phyloP scores from a whole-genome alignment of 2,888 invertebrate species.

The Mimas tiliae region DNA sequence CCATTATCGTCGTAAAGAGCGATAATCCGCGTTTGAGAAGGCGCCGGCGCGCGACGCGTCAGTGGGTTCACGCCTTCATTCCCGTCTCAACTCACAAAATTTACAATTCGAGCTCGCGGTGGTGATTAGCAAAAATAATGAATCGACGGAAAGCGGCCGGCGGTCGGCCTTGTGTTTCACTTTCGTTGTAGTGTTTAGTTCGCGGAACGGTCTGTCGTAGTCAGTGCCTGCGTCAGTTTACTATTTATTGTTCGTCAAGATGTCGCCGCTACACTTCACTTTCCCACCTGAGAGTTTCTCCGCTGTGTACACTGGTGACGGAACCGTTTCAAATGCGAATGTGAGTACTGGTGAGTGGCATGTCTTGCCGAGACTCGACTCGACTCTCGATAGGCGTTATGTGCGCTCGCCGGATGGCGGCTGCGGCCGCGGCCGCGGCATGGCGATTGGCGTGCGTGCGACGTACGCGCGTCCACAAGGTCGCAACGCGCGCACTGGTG shows the following conservation, averaged over 20 bases:
- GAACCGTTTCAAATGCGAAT: constrained; percentile 56
- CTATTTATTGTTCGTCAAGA: constrained; percentile 51
- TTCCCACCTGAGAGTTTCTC: constrained; percentile 79
- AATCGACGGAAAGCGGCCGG: constrained; percentile 48
- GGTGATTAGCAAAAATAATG: constrained; percentile 67
- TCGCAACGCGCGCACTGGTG: constrained; percentile 63
- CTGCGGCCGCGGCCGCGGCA: too few species aligned
- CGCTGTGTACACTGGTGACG: constrained; percentile 68
- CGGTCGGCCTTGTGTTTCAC: constrained; percentile 46
- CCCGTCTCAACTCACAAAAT: constrained; percentile 45
- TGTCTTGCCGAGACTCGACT: constrained; percentile 28
- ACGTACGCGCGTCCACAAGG: constrained; percentile 66
- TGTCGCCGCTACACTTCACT: constrained; percentile 66
- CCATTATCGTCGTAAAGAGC: constrained; percentile 69
- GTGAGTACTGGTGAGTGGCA: constrained; percentile 68
- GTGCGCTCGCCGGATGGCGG: constrained; percentile 44
- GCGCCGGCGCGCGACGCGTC: constrained; percentile 47
- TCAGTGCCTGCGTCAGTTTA: constrained; percentile 54
- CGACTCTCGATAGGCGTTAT: constrained; percentile 47
- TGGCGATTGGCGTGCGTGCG: constrained; percentile 61
- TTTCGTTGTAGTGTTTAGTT: constrained; percentile 43
- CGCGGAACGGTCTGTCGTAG: constrained; percentile 33
- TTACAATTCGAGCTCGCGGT: constrained; percentile 46
- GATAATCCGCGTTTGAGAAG: constrained; percentile 65
- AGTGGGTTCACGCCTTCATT: constrained; percentile 33